Conservation (phyloP, 2,888 invertebrate genomes). For the Cantharis rustica region DNA sequence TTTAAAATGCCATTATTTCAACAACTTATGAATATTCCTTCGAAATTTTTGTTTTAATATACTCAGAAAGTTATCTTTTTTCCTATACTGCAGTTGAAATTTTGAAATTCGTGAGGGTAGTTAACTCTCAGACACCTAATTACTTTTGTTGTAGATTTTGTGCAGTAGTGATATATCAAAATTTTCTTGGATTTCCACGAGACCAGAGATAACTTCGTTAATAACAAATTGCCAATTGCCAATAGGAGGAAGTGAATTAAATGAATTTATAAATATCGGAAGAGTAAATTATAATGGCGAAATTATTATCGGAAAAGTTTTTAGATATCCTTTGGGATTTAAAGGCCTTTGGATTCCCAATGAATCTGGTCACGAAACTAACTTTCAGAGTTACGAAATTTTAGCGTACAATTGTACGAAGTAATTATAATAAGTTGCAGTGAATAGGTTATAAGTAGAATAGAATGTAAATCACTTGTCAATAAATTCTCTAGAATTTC, state of each 20-base stretch:
- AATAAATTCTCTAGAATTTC: no score
- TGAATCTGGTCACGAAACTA: background rate
- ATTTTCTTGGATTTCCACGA: background rate
- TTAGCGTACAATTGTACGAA: background rate
- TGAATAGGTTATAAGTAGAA: no score
- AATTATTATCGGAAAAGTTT: conserved; percentile 2
- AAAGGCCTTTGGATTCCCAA: conserved; percentile 6
- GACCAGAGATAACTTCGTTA: background rate
- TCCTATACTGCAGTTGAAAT: no score
- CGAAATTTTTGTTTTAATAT: no score
- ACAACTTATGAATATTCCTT: no score
- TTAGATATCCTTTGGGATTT: background rate
- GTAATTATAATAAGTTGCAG: no score
- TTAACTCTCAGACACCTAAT: no score
- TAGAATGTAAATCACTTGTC: no score
- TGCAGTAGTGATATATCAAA: background rate
- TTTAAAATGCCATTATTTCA: no score
- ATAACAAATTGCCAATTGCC: background rate
- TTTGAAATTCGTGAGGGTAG: no score
- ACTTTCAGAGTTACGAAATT: background rate
- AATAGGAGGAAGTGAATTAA: background rate
- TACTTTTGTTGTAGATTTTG: background rate
- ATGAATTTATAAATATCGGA: background rate
- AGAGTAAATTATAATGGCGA: conserved; percentile 1
- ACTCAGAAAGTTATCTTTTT: no score